A percentile compares a stretch with the other conserved stretches of the same genome.
Evolutionary conservation across 2,113 vertebrate species (phyloP).

Genomic region (Nanger granti): DNA sequence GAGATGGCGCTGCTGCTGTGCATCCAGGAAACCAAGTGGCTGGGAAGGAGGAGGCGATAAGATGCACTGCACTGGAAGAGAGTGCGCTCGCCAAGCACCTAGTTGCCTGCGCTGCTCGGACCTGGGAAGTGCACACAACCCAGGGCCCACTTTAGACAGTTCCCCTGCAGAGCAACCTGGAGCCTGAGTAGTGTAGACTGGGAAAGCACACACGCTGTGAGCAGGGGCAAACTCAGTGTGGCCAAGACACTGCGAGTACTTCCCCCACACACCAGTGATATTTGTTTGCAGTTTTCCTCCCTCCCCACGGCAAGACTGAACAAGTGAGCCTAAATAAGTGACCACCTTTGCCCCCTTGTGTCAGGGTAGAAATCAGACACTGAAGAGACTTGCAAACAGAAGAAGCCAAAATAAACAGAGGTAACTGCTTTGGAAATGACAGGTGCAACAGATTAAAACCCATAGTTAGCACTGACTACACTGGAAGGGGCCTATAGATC

Average conservation of each 20-base stretch:
- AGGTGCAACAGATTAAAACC: not conserved
- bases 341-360: not conserved
- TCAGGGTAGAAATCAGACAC: not conserved
- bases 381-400: not conserved
- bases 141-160: not conserved
- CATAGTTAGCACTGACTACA: not conserved
- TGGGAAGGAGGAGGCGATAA: not conserved
- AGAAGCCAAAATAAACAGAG: not conserved
- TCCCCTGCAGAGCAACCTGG: not conserved
- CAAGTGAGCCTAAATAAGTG: not conserved
- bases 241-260: not conserved
- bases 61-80: not conserved
- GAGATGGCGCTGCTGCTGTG: rapidly evolving
- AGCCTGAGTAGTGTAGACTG: not conserved
- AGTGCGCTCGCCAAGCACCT: not conserved
- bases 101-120: not conserved
- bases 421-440: not conserved
- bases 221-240: not conserved
- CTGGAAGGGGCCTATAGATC: not conserved
- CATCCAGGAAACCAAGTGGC: rapidly evolving
- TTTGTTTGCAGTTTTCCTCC: not conserved
- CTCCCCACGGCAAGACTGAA: not conserved
- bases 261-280: not conserved
- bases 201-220: not conserved
- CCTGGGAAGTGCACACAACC: not conserved